Base-by-base conservation (phyloP, 2,888 invertebrate genomes). In the Pardosa pseudoannulata region DNA sequence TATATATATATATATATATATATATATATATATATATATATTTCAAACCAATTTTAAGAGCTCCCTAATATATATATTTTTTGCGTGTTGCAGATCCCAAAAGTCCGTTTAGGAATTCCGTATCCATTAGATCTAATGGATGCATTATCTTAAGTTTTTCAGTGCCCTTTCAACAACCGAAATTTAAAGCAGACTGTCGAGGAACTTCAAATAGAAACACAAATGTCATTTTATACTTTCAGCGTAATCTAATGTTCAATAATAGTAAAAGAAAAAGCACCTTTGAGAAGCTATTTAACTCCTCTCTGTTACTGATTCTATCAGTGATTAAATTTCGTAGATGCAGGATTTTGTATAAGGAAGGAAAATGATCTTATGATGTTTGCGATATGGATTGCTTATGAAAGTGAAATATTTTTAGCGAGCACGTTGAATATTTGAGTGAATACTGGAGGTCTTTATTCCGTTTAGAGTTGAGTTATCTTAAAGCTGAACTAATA, bases 41-140 rank as follows among this genome's bases (percentile, higher is more conserved):
- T n/a, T n/a, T n/a, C n/a, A n/a, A n/a, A n/a, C n/a, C n/a, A 56
- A 56, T 56, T 56, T 23, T 56, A 56, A 56, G 56, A 23, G 56
- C 56, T 56, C 11, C 23, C 56, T 13, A 2, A 16, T 23, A n/a
- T n/a, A n/a, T n/a, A n/a, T n/a, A 56, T 56, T 56, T 56, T 56
- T 23, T 19, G 3, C 1, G 3, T 5, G 23, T 23, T n/a, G n/a
- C n/a, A n/a, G n/a, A n/a, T 19, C 23, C 7, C 3, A 56, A 56
- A 19, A 56, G 2, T 56, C 23, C 11, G 23, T 5, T 56, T 23
- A 6, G 19, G 16, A 23, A 56, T 2, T 56, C 23, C 23, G 23
- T 23, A 23, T 56, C 56, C 23, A 56, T 56, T 56, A 56, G 23
- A 23, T 56, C 56, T 56, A 56, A 56, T 56, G 56, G 56, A 56